These are phyloP conservation scores for Habropoda laboriosa DNA, from an alignment of 1,140 invertebrate species.

Conservation along the genomic window DNA sequence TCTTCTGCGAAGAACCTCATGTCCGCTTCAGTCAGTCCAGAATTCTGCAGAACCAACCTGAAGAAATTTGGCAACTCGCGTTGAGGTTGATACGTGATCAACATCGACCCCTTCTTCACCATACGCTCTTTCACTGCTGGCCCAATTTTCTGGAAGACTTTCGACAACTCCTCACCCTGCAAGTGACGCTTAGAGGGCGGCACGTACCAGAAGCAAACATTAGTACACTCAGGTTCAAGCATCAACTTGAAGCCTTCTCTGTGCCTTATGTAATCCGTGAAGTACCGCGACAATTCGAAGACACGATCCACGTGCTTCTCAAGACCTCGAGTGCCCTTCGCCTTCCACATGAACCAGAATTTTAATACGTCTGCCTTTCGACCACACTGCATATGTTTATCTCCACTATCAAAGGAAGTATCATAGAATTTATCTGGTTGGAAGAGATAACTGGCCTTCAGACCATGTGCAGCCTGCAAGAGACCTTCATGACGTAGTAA, in stretches of 20 bases:
- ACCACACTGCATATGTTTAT: constrained; percentile 96
- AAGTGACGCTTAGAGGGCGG: constrained; percentile 86
- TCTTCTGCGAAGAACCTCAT: constrained; percentile 94
- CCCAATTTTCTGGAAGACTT: constrained; percentile 90
- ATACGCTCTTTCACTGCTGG: constrained; percentile 96
- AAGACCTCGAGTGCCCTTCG: constrained; percentile 92
- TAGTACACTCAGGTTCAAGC: constrained; percentile 93
- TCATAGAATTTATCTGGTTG: constrained; percentile 99
- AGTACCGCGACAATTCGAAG: constrained; percentile 88
- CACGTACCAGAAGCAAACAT: constrained; percentile 98
- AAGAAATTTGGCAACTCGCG: constrained; percentile 94
- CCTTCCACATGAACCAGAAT: constrained; percentile 99
- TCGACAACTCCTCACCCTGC: constrained; percentile 84
- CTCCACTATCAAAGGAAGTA: constrained; percentile 94
- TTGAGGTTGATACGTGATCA: constrained; percentile 97
- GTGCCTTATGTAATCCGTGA: constrained; percentile 86
- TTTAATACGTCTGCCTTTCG: constrained; percentile 97
- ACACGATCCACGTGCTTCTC: constrained; percentile 90
- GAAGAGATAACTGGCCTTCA: constrained; percentile 94
- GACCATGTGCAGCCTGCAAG: constrained; percentile 82
- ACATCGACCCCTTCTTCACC: constrained; percentile 96
- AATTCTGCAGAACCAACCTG: constrained; percentile 95
- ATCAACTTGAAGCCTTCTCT: constrained; percentile 89
- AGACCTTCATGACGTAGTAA: constrained; percentile 87
- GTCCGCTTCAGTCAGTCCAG: constrained; percentile 88